Conservation (phyloP, 2,113 vertebrate genomes). For the Coracopsis vasa region DNA sequence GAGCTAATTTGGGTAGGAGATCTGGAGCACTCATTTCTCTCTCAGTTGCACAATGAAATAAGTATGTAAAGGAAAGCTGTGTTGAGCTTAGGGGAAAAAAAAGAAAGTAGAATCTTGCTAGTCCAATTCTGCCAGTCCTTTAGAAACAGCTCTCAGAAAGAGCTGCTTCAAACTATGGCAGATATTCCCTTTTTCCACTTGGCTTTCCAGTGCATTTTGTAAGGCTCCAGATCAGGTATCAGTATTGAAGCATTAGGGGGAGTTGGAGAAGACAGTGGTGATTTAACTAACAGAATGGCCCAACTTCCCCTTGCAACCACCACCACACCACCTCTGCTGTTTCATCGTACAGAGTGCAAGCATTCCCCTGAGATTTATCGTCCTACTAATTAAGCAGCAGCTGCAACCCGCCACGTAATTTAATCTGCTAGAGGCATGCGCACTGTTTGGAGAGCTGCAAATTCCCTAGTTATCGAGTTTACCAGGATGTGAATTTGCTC, state of each 20-base stretch:
- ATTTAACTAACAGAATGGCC: background rate
- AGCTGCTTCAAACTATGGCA: background rate
- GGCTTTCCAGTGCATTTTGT: background rate
- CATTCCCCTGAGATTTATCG: background rate
- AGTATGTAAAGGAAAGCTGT: background rate
- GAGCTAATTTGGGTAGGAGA: background rate
- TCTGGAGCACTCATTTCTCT: background rate
- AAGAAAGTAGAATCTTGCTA: background rate
- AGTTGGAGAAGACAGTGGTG: background rate
- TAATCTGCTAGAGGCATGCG: background rate
- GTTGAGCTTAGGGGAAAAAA: background rate
- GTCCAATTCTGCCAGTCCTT: background rate
- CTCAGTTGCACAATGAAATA: background rate
- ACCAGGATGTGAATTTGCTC: background rate
- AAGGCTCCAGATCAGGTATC: background rate
- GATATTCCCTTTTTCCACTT: background rate
- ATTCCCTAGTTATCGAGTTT: background rate
- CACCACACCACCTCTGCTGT: background rate
- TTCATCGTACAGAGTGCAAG: background rate
- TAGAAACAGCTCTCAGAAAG: background rate
- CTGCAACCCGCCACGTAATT: background rate
- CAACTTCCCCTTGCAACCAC: background rate
- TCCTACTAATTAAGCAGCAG: background rate
- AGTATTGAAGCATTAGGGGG: background rate
- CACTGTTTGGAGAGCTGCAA: background rate